Evolutionary conservation across 2,888 invertebrate species (phyloP).

Genomic region (Synanthedon formicaeformis): DNA sequence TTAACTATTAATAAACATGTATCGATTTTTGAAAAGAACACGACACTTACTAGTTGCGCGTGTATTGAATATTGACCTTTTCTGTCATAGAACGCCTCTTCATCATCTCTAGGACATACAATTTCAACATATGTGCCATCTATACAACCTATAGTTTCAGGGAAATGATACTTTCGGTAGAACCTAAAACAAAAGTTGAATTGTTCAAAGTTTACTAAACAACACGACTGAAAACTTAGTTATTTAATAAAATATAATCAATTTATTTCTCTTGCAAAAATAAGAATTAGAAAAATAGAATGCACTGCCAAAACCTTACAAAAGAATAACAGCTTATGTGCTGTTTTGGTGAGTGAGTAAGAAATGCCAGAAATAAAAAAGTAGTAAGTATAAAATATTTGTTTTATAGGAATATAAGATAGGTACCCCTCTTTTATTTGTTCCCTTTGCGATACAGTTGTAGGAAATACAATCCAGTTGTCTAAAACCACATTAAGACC

Average conservation of each 20-base stretch:
- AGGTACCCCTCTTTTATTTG: slow-evolving; percentile 36
- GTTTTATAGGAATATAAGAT: not conserved
- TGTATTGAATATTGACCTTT: slow-evolving; percentile 39
- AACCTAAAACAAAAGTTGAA: slow-evolving; percentile 19
- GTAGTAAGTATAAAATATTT: not conserved
- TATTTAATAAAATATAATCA: too few species aligned
- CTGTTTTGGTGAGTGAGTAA: too few species aligned
- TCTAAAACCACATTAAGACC: slow-evolving; percentile 33
- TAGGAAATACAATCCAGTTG: slow-evolving; percentile 31
- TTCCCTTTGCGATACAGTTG: slow-evolving; percentile 23
- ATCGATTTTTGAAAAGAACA: slow-evolving; percentile 20
- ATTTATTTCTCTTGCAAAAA: too few species aligned
- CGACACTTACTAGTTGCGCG: slow-evolving; percentile 34
- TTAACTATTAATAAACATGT: not conserved
- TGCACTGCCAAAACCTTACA: too few species aligned
- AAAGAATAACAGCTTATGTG: too few species aligned
- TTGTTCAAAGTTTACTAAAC: too few species aligned
- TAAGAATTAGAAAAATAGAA: too few species aligned
- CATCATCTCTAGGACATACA: slow-evolving; percentile 41
- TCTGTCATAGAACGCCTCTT: slow-evolving; percentile 40
- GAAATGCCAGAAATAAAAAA: too few species aligned
- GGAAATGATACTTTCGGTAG: slow-evolving; percentile 41
- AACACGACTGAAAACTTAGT: too few species aligned
- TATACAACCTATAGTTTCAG: slow-evolving; percentile 39
- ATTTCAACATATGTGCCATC: slow-evolving; percentile 39